phyloP scores from a whole-genome alignment of 2,797 vertebrate species.

The Lutjanus campechanus region DNA sequence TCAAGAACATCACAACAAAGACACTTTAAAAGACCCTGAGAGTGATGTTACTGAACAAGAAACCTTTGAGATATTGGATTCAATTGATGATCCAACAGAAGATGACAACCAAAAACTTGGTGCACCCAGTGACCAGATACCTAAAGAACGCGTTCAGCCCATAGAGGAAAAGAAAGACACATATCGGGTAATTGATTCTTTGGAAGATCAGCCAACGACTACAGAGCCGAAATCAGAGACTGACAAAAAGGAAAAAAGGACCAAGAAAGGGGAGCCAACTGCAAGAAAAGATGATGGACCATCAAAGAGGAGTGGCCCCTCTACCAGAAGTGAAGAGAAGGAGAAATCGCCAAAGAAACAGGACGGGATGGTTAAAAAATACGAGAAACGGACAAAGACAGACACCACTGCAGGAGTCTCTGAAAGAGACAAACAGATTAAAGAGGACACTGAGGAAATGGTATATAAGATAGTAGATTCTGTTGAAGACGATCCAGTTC shows the following conservation, averaged over 20 bases:
- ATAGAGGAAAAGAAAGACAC: conserved; percentile 36
- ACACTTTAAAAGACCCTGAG: neutral
- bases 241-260: conserved; percentile 4
- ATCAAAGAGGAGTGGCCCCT: conserved; percentile 22
- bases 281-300: conserved; percentile 10
- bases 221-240: conserved; percentile 6
- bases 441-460: conserved; percentile 5
- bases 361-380: neutral
- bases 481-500: conserved; percentile 33
- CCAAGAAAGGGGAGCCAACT: neutral
- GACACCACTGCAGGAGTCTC: neutral
- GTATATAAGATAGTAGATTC: conserved; percentile 53
- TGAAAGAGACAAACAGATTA: conserved; percentile 5
- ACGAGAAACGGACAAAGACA: conserved; percentile 3
- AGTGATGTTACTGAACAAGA: conserved; percentile 19
- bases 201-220: conserved; percentile 29
- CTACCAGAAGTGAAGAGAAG: conserved; percentile 19
- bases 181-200: conserved; percentile 53
- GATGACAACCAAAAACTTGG: neutral
- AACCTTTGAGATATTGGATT: conserved; percentile 63
- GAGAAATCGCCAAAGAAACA: conserved; percentile 30
- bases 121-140: neutral
- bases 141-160: conserved; percentile 3
- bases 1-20: neutral
- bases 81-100: conserved; percentile 47